Evolutionary conservation across 2,113 vertebrate genomes (phyloP).

Genomic region (Ornithorhynchus anatinus): DNA sequence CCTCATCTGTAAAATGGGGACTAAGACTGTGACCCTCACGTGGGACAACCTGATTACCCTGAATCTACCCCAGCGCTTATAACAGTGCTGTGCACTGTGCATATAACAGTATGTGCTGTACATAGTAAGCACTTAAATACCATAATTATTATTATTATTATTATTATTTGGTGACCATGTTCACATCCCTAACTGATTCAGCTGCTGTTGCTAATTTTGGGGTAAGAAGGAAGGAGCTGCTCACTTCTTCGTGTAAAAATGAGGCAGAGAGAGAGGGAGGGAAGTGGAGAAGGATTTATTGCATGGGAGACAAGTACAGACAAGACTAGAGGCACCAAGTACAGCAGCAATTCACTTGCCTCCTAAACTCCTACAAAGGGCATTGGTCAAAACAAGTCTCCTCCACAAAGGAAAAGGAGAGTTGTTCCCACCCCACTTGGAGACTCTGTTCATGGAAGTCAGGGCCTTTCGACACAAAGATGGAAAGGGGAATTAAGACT

Average conservation of each 20-base stretch:
- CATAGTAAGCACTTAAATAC: too few relatives aligned
- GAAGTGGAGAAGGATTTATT: background rate
- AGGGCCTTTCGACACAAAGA: background rate
- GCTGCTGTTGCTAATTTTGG: background rate
- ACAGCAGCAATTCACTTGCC: background rate
- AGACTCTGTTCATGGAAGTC: background rate
- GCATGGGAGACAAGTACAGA: background rate
- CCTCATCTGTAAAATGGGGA: too few relatives aligned
- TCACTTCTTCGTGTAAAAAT: background rate
- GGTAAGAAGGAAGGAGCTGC: background rate
- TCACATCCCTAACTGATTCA: background rate
- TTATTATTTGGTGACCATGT: background rate
- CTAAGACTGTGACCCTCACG: too few relatives aligned
- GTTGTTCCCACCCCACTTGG: background rate
- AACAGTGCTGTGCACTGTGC: too few relatives aligned
- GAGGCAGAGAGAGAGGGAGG: background rate
- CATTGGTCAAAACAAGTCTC: background rate
- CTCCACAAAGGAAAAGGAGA: background rate
- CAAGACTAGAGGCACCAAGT: background rate
- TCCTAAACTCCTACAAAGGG: background rate
- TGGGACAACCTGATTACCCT: too few relatives aligned
- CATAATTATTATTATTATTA: too few relatives aligned
- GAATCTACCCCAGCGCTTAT: too few relatives aligned
- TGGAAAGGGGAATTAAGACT: background rate
- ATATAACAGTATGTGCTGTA: too few relatives aligned